A percentile compares a stretch with the other conserved stretches of the same genome.
phyloP scores from a whole-genome alignment of 2,113 vertebrate species.

The Apteryx owenii region DNA sequence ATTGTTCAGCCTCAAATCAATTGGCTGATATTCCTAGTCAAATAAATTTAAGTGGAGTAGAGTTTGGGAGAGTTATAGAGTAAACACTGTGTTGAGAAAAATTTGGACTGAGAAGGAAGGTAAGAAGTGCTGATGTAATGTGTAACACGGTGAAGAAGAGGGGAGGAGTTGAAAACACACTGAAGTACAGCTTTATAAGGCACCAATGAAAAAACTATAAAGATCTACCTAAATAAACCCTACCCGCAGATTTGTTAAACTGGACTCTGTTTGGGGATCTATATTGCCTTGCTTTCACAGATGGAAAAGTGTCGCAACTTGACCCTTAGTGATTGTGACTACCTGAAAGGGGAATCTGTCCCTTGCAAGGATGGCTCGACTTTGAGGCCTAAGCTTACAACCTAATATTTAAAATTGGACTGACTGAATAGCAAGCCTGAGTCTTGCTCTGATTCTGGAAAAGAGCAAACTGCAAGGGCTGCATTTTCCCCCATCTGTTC shows the following conservation, averaged over 20 bases:
- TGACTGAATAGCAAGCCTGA: accelerated
- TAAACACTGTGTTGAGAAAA: not conserved
- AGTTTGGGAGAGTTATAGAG: not conserved
- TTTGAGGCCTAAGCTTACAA: not conserved
- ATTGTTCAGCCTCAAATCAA: not conserved
- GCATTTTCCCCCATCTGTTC: accelerated
- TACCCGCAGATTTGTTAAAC: not conserved
- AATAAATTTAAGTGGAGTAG: not conserved
- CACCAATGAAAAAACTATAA: not conserved
- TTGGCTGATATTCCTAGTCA: not conserved
- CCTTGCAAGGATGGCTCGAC: not conserved
- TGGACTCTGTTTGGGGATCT: not conserved
- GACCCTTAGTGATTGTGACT: not conserved
- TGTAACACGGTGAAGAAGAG: not conserved
- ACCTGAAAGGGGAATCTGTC: not conserved
- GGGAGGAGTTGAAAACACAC: not conserved
- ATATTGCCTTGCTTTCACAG: not conserved
- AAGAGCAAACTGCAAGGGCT: not conserved
- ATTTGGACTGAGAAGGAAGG: not conserved
- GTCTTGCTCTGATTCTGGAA: accelerated
- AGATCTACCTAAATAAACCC: not conserved
- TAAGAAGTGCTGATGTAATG: not conserved
- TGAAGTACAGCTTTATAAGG: not conserved
- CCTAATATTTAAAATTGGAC: accelerated
- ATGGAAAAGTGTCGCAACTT: accelerated